Evolutionary conservation across 2,888 invertebrate species (phyloP), one percentile per base, ranked within the genome.

Genomic region (Lingula anatina): DNA sequence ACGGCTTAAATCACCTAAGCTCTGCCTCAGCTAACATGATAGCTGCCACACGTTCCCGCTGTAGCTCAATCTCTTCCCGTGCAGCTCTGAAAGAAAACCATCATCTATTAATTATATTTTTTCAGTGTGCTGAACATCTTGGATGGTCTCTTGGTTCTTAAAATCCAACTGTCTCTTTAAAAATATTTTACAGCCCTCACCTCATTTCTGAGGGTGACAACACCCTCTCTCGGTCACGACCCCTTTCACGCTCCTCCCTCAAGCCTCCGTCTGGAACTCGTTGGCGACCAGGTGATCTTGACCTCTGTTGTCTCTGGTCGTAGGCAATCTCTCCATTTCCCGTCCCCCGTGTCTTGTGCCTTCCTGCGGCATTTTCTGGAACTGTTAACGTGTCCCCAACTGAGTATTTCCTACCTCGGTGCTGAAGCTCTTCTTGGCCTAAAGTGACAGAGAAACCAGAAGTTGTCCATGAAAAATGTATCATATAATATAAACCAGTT

Each of bases 191-290:
- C n/a, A 18, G 4, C 15, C n/a, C 50, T 24, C 49, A 66, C 66
- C 66, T 63, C 45, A 62, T 84, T 70, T 86, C 86, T 49, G 89
- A 88, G 47, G 90, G 90, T 52, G 90, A 90, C 57, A 89, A 82
- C 68, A 89, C 89, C 67, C n/a, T n/a, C n/a, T n/a, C n/a, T n/a
- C n/a, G n/a, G n/a, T n/a, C n/a, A n/a, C n/a, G n/a, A n/a, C n/a
- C n/a, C n/a, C n/a, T n/a, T n/a, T n/a, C n/a, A n/a, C n/a, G n/a
- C n/a, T n/a, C n/a, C n/a, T n/a, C n/a, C n/a, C 90, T 84, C 53
- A 87, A 73, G 25, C 68, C 57, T 43, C 60, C 47, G 48, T 68
- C 71, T 58, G 64, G 60, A 54, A 66, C 61, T 47, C 64, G 59
- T 49, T 64, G 66, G 54, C 66, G 64, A 41, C 53, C 55, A 18